These are phyloP conservation scores for Mungos mungo DNA, from an alignment of 2,113 vertebrate species.

Conservation along the genomic window DNA sequence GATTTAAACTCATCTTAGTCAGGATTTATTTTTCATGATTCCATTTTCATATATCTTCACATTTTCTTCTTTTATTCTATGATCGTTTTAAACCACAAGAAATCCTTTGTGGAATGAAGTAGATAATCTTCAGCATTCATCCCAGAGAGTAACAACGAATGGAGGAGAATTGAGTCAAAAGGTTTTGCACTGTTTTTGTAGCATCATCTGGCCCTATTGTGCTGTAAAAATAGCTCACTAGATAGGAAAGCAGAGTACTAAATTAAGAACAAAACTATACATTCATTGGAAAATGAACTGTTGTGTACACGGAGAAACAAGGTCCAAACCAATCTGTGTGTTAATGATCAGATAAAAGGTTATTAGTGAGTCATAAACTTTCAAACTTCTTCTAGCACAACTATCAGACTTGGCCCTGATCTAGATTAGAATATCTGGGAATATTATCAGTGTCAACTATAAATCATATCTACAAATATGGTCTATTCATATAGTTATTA, in stretches of 20 bases:
- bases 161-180: neutral
- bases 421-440: neutral
- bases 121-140: neutral
- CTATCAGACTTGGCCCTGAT: neutral
- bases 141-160: neutral
- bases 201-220: neutral
- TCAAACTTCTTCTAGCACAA: neutral
- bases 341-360: neutral
- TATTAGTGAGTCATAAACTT: neutral
- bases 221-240: neutral
- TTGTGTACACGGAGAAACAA: neutral
- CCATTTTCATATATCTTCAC: slow-evolving; percentile 24
- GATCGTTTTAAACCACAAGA: slow-evolving; percentile 5
- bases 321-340: neutral
- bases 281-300: neutral
- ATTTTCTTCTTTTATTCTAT: slow-evolving; percentile 25
- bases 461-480: neutral
- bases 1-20: neutral
- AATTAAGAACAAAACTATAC: neutral
- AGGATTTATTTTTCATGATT: slow-evolving; percentile 15
- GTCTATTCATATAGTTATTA: neutral
- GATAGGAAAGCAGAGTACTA: neutral
- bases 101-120: neutral
- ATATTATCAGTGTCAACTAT: neutral
- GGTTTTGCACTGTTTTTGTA: neutral